These are phyloP conservation scores for Epinephelus moara DNA, from an alignment of 2,113 vertebrate genomes.

Conservation along the genomic window DNA sequence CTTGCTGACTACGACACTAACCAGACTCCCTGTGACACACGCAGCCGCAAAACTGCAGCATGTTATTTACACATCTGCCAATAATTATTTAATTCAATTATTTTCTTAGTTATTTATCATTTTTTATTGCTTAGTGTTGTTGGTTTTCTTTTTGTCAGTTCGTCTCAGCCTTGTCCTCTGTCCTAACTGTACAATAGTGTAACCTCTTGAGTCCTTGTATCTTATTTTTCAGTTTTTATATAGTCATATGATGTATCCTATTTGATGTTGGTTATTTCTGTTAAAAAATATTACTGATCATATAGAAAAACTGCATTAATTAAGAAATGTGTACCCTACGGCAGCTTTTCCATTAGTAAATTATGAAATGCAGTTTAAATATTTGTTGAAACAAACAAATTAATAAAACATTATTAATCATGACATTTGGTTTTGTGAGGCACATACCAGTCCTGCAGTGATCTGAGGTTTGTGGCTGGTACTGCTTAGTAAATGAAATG, in stretches of 20 bases:
- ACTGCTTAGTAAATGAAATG: not conserved
- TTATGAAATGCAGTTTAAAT: not conserved
- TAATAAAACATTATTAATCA: not conserved
- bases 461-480: not conserved
- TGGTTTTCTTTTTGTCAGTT: too few relatives aligned
- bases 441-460: not conserved
- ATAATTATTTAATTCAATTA: too few relatives aligned
- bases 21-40: not conserved
- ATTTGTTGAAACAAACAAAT: not conserved
- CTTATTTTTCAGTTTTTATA: too few relatives aligned
- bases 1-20: slow-evolving; percentile 28
- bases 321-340: not conserved
- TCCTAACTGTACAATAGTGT: too few relatives aligned
- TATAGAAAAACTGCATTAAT: not conserved
- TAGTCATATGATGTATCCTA: too few relatives aligned
- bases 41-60: not conserved
- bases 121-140: too few relatives aligned
- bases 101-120: too few relatives aligned
- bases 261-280: too few relatives aligned
- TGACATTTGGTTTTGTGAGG: not conserved
- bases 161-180: too few relatives aligned
- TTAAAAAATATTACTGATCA: too few relatives aligned
- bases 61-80: too few relatives aligned
- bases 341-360: not conserved
- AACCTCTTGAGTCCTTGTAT: too few relatives aligned